Conservation (phyloP, 2,888 invertebrate species). For the Zygogramma bicolorata region DNA sequence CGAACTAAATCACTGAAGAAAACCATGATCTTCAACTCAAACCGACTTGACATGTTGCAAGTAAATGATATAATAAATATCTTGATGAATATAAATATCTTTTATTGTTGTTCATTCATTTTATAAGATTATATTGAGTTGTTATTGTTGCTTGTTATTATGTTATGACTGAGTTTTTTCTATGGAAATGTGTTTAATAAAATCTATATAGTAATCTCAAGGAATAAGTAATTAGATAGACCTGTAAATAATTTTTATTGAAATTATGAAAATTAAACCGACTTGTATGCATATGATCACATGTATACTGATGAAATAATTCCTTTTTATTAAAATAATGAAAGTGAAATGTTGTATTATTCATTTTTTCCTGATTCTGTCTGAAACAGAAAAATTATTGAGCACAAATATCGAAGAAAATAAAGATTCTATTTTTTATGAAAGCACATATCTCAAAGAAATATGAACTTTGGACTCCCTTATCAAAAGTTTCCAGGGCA, state of each 20-base stretch:
- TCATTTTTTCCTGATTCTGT: too few species aligned
- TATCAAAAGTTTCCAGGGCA: too few species aligned
- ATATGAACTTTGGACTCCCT: too few species aligned
- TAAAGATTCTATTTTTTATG: too few species aligned
- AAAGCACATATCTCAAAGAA: too few species aligned
- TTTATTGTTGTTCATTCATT: constrained; percentile 5
- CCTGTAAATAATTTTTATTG: constrained; percentile 33
- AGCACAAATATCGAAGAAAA: too few species aligned
- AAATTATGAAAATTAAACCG: constrained; percentile 23
- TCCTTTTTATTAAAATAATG: constrained; percentile 30
- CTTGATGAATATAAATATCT: not conserved
- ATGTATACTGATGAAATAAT: constrained; percentile 26
- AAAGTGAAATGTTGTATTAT: constrained; percentile 7
- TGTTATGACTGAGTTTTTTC: constrained; percentile 41
- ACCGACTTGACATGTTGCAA: not conserved
- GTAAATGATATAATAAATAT: not conserved
- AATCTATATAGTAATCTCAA: constrained; percentile 11
- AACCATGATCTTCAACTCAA: not conserved
- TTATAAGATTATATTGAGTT: constrained; percentile 27
- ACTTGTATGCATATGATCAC: constrained; percentile 19
- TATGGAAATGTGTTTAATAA: constrained; percentile 31
- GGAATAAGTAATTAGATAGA: constrained; percentile 12
- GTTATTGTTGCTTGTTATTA: constrained; percentile 46
- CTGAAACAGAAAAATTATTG: too few species aligned
- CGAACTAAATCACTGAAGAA: not conserved